Base-by-base conservation (phyloP, 1,140 invertebrate genomes). In the Zeugodacus cucurbitae region DNA sequence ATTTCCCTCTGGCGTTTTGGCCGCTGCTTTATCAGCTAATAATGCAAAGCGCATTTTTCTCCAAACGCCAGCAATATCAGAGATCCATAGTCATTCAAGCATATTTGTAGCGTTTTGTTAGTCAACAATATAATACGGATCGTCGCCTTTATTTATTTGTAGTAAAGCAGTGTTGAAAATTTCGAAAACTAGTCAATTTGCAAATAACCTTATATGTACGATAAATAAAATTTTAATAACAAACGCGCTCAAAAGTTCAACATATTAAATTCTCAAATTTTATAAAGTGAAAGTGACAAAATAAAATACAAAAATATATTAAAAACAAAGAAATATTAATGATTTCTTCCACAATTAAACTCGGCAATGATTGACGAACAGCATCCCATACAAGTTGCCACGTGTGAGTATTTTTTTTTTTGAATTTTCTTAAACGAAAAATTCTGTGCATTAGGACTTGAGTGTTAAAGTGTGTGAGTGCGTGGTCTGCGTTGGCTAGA, bases 71-170 rank as follows among this genome's bases (percentile, higher is more conserved):
- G 91, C 92, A 92, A 91, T 91, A 91, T 91, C 91, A 92, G 91
- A 92, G 91, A 91, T 91, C 90, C 90, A 91, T 92, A 92, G 92
- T 92, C 91, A 92, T 91, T 92, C 91, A 92, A 92, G 91, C 91
- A 92, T 88, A 86, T 78, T n/a, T 37, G 70, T 44, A 44, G 41
- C 74, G 74, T 29, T 26, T 82, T 88, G 87, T 41, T 57, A 59
- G 67, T 57, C 54, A 32, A 82, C 34, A 2, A 34, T n/a, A 14
- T 20, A 44, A 54, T 90, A 91, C 92, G 91, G 58, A 62, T 26
- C 89, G 89, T 91, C 90, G 90, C n/a, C 32, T n/a, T 29, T 48
- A 22, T n/a, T n/a, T n/a, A n/a, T n/a, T n/a, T 26, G 14, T 6
- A 88, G 34, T 32, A n/a, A 86, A n/a, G 17, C 14, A 54, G 48